These are phyloP conservation scores for Lissonota sp. DNA, from an alignment of 2,888 invertebrate species.

Conservation along the genomic window DNA sequence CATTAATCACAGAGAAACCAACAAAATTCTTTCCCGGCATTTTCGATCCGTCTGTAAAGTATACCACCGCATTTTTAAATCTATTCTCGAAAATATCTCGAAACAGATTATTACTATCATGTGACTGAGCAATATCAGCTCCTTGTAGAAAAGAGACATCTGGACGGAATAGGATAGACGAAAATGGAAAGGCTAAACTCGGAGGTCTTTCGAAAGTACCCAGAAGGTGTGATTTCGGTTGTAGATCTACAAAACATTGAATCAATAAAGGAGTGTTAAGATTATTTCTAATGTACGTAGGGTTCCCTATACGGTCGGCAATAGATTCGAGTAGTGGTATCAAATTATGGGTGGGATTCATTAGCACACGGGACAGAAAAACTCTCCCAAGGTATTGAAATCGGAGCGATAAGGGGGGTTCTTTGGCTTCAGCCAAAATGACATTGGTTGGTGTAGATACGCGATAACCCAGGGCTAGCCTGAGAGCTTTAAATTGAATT, in stretches of 20 bases:
- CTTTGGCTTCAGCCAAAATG: slow-evolving; percentile 36
- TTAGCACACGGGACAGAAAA: not conserved
- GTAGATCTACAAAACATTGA: too few species aligned
- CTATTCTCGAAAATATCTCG: not conserved
- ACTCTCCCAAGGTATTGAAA: not conserved
- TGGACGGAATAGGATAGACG: too few species aligned
- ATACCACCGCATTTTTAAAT: not conserved
- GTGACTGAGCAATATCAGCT: too few species aligned
- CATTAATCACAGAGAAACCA: not conserved
- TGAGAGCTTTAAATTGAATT: slow-evolving; percentile 49
- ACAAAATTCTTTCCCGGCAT: not conserved
- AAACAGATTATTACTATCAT: not conserved
- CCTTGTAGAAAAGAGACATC: too few species aligned
- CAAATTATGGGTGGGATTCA: not conserved
- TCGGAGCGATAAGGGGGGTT: slow-evolving; percentile 1
- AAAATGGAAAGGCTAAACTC: too few species aligned
- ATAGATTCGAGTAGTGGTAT: not conserved
- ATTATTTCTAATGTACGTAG: too few species aligned
- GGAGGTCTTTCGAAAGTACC: too few species aligned
- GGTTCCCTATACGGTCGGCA: not conserved
- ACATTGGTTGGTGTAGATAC: slow-evolving; percentile 56
- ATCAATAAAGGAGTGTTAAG: too few species aligned
- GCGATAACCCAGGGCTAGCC: slow-evolving; percentile 46
- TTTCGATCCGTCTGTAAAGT: not conserved
- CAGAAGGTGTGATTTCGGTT: too few species aligned